Evolutionary conservation across 2,113 vertebrate species (phyloP).

Genomic region (Podarcis raffonei): DNA sequence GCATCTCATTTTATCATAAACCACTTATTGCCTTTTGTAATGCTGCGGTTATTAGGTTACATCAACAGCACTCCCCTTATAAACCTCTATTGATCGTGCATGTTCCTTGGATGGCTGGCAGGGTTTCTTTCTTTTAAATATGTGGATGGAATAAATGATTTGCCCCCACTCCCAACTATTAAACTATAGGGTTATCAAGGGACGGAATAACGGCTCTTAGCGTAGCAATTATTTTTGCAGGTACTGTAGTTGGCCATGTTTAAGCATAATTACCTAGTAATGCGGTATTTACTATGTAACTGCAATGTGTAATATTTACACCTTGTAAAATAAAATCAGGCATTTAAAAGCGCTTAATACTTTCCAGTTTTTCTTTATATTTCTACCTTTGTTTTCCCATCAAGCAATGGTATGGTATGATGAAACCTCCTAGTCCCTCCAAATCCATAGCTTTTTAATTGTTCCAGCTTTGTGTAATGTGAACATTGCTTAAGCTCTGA

Average conservation of each 20-base stretch:
- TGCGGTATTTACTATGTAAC: conserved; percentile 55
- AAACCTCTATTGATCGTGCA: conserved; percentile 53
- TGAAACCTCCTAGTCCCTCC: background rate
- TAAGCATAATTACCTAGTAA: conserved; percentile 57
- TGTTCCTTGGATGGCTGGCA: conserved; percentile 38
- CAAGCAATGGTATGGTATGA: fast-evolving
- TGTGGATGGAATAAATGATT: conserved; percentile 61
- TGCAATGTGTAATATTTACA: conserved; percentile 54
- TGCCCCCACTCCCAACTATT: conserved; percentile 32
- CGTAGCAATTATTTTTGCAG: conserved; percentile 62
- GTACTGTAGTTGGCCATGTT: conserved; percentile 40
- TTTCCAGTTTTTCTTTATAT: conserved; percentile 30
- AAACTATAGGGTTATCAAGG: conserved; percentile 66
- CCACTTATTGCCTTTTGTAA: conserved; percentile 44
- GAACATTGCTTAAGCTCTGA: background rate
- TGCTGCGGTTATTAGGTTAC: conserved; percentile 23
- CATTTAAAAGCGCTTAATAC: conserved; percentile 35
- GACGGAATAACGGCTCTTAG: conserved; percentile 60
- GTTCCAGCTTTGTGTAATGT: background rate
- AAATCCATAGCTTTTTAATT: fast-evolving
- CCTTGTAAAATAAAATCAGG: conserved; percentile 54
- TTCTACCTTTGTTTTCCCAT: background rate
- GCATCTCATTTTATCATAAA: conserved; percentile 26
- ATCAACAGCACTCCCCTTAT: conserved; percentile 40
- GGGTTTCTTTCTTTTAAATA: conserved; percentile 29